A percentile compares a stretch with the other conserved stretches of the same genome.
Evolutionary conservation across 1,140 invertebrate species (phyloP).

Genomic region (Phocides pigmalion): DNA sequence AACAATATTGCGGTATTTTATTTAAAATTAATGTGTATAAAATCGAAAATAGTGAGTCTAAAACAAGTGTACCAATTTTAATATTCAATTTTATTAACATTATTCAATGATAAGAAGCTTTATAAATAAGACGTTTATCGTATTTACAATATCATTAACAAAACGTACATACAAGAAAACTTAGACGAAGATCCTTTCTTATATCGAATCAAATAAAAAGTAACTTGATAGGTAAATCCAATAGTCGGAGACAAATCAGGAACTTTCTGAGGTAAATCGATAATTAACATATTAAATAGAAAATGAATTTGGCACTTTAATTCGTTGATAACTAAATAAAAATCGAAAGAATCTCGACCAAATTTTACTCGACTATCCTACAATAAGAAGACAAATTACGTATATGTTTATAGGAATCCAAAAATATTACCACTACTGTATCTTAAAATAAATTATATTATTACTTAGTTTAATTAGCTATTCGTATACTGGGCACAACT

Average conservation of each 20-base stretch:
- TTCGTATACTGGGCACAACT: constrained; percentile 84
- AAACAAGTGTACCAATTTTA: constrained; percentile 67
- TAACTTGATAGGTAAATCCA: constrained; percentile 1
- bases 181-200: constrained; percentile 71
- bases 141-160: constrained; percentile 79
- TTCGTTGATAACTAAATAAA: constrained; percentile 48
- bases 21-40: constrained; percentile 58
- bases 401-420: constrained; percentile 84
- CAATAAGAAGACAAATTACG: constrained; percentile 75
- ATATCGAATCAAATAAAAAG: constrained; percentile 15
- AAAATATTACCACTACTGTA: constrained; percentile 82
- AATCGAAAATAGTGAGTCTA: constrained; percentile 50
- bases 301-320: constrained; percentile 71
- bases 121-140: constrained; percentile 66
- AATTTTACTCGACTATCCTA: constrained; percentile 59
- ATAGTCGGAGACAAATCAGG: constrained; percentile 39
- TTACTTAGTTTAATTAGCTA: constrained; percentile 78
- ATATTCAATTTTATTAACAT: constrained; percentile 32
- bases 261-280: constrained; percentile 53
- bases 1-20: constrained; percentile 40
- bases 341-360: constrained; percentile 74
- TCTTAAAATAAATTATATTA: constrained; percentile 83
- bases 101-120: constrained; percentile 46
- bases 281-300: constrained; percentile 43
- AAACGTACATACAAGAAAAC: constrained; percentile 57